Conservation (phyloP, 2,888 invertebrate species). For the Apodemia arnacis region DNA sequence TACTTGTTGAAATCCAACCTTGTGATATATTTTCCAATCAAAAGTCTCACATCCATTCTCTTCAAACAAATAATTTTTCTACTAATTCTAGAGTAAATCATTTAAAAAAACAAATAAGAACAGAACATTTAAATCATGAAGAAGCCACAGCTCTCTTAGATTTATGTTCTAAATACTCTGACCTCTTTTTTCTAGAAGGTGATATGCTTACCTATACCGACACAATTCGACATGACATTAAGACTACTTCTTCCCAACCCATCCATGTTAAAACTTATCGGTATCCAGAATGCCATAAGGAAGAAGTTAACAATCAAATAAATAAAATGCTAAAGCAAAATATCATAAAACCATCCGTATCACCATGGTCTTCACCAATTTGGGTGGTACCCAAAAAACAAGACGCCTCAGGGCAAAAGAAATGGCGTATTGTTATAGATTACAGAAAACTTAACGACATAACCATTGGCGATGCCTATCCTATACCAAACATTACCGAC, state of each 20-base stretch:
- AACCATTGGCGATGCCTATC: neutral
- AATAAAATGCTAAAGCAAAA: neutral
- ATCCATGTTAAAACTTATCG: neutral
- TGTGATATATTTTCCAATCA: neutral
- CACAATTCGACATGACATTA: neutral
- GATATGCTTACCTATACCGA: no score
- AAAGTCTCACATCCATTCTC: no score
- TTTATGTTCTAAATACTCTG: neutral
- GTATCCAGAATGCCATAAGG: neutral
- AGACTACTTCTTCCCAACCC: neutral
- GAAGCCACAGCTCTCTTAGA: neutral
- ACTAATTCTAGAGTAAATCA: neutral
- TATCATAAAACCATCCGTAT: neutral
- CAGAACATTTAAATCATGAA: neutral
- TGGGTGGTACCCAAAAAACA: no score
- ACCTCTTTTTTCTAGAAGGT: no score
- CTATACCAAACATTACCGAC: no score
- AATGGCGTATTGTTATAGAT: no score
- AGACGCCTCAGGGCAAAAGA: no score
- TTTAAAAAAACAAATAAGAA: neutral
- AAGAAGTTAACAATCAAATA: neutral
- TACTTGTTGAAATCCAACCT: neutral
- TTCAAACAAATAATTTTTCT: no score
- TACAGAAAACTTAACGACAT: neutral
- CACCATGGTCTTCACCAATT: neutral